Evolutionary conservation across 2,113 vertebrate species (phyloP).

Genomic region (Furnarius figulus): DNA sequence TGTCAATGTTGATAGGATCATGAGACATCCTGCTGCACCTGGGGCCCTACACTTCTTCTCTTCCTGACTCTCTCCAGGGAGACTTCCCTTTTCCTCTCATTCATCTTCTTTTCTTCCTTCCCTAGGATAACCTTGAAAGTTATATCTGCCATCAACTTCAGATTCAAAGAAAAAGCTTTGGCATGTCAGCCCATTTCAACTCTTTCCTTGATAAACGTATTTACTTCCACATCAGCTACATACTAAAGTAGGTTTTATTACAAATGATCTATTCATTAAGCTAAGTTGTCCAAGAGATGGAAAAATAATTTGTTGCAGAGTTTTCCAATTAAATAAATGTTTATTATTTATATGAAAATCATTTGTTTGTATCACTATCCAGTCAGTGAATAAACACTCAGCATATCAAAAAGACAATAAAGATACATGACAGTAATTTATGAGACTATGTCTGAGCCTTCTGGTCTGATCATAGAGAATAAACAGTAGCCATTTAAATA

Average conservation of each 20-base stretch:
- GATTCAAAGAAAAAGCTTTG: not conserved
- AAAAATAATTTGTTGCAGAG: not conserved
- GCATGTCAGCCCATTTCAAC: not conserved
- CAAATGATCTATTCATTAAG: not conserved
- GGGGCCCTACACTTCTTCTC: not conserved
- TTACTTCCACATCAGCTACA: not conserved
- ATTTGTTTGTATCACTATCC: not conserved
- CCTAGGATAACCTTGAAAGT: not conserved
- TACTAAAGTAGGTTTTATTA: not conserved
- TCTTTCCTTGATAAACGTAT: not conserved
- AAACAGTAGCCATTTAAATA: not conserved
- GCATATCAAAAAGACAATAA: not conserved
- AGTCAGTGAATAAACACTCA: not conserved
- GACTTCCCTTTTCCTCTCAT: not conserved
- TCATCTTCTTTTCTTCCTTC: not conserved
- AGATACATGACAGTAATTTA: not conserved
- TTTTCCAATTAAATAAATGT: not conserved
- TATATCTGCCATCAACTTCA: not conserved
- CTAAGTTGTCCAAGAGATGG: not conserved
- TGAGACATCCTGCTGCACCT: not conserved
- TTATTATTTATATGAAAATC: not conserved
- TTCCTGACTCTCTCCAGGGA: not conserved
- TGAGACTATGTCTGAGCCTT: not conserved
- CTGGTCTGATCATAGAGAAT: not conserved
- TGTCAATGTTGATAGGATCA: fast-evolving